Conservation (phyloP, 2,888 invertebrate species). For the Leistus spinibarbis region DNA sequence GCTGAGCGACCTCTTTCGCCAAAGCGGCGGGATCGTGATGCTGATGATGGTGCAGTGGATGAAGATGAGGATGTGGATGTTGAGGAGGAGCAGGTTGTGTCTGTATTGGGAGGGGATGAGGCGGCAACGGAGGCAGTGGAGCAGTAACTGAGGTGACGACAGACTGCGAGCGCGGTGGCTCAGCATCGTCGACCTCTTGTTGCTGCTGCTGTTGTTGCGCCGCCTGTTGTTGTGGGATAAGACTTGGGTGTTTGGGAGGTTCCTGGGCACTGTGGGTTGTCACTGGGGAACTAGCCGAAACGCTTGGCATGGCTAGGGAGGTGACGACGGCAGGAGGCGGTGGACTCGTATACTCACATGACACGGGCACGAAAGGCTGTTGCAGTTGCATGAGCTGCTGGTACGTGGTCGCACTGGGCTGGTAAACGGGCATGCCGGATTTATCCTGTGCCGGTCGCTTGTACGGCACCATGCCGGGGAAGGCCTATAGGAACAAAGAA, state of each 20-base stretch:
- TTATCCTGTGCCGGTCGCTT: slow-evolving; percentile 96
- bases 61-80: slow-evolving; percentile 48
- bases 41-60: neutral
- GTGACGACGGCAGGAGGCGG: slow-evolving; percentile 60
- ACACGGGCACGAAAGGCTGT: slow-evolving; percentile 94
- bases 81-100: slow-evolving; percentile 47
- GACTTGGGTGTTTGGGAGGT: slow-evolving; percentile 21
- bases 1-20: slow-evolving; percentile 83
- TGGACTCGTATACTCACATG: slow-evolving; percentile 94
- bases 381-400: slow-evolving; percentile 94
- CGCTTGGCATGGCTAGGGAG: slow-evolving; percentile 42
- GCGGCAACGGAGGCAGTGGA: slow-evolving; percentile 36
- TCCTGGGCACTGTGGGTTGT: slow-evolving; percentile 41
- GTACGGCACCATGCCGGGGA: slow-evolving; percentile 94
- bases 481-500: slow-evolving; percentile 69
- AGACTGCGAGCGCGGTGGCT: slow-evolving; percentile 42
- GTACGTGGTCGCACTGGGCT: slow-evolving; percentile 88
- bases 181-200: slow-evolving; percentile 54
- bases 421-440: slow-evolving; percentile 95
- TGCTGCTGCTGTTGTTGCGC: slow-evolving; percentile 44
- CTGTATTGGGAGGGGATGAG: slow-evolving; percentile 46
- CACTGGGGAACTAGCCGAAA: slow-evolving; percentile 41
- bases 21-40: slow-evolving; percentile 65
- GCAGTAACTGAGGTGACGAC: slow-evolving; percentile 45
- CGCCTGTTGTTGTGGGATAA: slow-evolving; percentile 36